phyloP scores from a whole-genome alignment of 2,797 vertebrate genomes.

The Manis pentadactyla region DNA sequence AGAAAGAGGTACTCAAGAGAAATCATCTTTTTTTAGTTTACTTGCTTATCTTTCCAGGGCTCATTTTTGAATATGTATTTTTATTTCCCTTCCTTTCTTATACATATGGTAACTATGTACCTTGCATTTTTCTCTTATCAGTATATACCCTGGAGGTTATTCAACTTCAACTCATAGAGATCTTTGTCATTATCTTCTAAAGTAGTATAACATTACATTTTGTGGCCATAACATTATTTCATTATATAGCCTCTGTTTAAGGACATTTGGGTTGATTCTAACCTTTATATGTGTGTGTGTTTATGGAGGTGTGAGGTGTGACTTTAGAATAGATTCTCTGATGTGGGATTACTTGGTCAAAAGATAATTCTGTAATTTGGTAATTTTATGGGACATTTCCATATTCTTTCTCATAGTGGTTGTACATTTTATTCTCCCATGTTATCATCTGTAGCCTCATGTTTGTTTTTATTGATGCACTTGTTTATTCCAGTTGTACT shows the following conservation, averaged over 20 bases:
- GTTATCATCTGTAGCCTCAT: neutral
- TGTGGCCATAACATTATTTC: neutral
- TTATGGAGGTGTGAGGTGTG: neutral
- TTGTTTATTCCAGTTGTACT: neutral
- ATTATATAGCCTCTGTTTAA: neutral
- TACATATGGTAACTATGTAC: neutral
- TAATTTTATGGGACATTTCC: neutral
- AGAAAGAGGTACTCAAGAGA: neutral
- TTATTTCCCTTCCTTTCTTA: slow-evolving; percentile 18
- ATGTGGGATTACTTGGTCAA: neutral
- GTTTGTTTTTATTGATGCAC: neutral
- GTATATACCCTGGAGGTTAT: neutral
- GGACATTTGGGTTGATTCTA: neutral
- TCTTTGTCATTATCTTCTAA: neutral
- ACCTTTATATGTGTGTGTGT: neutral
- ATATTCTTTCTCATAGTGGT: neutral
- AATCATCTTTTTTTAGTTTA: neutral
- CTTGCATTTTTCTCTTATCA: neutral
- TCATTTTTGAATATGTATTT: slow-evolving; percentile 2
- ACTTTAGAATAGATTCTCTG: slow-evolving; percentile 10
- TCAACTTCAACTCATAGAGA: neutral
- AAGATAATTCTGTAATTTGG: neutral
- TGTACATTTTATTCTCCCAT: neutral
- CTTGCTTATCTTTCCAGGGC: neutral
- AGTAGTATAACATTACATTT: neutral